phyloP scores from a whole-genome alignment of 64 coral and sea anemone species.

The Acropora yongei region DNA sequence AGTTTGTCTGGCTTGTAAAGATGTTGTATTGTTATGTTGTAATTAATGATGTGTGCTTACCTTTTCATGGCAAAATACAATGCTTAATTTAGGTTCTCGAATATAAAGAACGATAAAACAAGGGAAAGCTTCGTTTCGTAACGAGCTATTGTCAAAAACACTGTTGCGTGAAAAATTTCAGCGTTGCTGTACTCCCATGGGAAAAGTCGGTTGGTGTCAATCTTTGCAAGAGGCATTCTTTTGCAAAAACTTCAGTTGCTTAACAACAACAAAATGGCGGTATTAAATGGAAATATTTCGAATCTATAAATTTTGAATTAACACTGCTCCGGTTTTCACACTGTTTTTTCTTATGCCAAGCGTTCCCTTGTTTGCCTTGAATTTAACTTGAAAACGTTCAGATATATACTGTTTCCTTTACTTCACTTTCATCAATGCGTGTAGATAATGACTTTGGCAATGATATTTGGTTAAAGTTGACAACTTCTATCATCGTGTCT shows the following conservation, averaged over 20 bases:
- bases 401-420: too few relatives aligned
- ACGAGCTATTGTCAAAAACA: conserved; percentile 9
- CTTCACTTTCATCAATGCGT: too few relatives aligned
- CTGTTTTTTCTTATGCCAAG: neutral
- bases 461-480: too few relatives aligned
- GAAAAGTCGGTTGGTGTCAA: neutral
- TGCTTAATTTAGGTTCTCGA: neutral
- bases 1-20: neutral
- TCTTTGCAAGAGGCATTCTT: conserved; percentile 23
- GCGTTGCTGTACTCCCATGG: conserved; percentile 1
- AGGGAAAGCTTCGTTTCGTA: neutral
- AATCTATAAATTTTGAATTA: neutral
- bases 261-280: neutral
- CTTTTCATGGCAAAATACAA: conserved; percentile 25
- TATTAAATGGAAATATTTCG: neutral
- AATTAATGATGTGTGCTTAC: conserved; percentile 21
- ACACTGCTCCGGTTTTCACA: neutral
- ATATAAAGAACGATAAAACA: neutral
- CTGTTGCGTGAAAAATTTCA: conserved; percentile 31
- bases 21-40: conserved; percentile 47
- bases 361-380: too few relatives aligned
- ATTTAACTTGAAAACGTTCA: too few relatives aligned
- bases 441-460: too few relatives aligned
- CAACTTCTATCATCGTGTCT: too few relatives aligned
- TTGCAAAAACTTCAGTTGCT: neutral